phyloP scores from a whole-genome alignment of 1,140 invertebrate genomes.

The Ridgeia piscesae region DNA sequence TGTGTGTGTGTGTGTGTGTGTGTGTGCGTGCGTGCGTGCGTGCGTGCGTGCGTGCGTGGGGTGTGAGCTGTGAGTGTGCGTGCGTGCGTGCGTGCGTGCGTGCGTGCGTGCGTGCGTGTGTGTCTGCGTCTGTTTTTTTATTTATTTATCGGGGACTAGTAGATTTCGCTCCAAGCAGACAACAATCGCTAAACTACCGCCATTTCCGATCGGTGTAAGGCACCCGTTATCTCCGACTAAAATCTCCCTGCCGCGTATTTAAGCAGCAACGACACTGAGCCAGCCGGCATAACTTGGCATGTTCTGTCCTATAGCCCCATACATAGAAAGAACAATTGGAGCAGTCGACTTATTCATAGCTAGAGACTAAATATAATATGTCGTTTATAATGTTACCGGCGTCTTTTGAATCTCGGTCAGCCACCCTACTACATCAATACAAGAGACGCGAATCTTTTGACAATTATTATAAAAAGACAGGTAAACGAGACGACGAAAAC shows the following conservation, averaged over 20 bases:
- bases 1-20: too few species aligned
- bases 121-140: neutral
- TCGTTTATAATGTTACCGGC: neutral
- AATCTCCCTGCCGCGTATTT: neutral
- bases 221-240: neutral
- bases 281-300: neutral
- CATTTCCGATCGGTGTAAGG: neutral
- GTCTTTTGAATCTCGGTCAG: neutral
- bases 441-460: neutral
- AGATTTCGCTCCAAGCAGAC: neutral
- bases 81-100: too few species aligned
- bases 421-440: neutral
- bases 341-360: neutral
- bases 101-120: too few species aligned
- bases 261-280: neutral
- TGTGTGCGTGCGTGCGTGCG: too few species aligned
- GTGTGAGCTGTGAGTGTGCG: too few species aligned
- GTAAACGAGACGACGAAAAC: neutral
- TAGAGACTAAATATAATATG: neutral
- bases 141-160: neutral
- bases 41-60: too few species aligned
- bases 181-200: neutral
- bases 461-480: neutral
- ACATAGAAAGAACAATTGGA: neutral
- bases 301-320: neutral